phyloP scores from a whole-genome alignment of 1,140 invertebrate species.

The Bombus picipes region DNA sequence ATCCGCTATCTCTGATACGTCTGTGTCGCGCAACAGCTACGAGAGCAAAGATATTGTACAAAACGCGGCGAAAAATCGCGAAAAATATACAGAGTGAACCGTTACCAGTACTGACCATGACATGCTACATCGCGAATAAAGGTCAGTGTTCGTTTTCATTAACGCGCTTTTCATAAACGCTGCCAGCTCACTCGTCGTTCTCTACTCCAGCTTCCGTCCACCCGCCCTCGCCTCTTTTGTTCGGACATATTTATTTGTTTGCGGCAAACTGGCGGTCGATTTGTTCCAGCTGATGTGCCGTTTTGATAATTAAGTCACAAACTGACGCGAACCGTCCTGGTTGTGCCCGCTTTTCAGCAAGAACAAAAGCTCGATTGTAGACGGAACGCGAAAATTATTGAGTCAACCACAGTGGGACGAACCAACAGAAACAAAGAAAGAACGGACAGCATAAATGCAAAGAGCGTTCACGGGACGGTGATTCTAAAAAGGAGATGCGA shows the following conservation, averaged over 20 bases:
- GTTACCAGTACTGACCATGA: background rate
- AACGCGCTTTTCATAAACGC: slow-evolving; percentile 8
- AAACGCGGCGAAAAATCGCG: background rate
- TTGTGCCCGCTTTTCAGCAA: background rate
- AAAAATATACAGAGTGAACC: no score
- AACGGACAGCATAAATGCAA: background rate
- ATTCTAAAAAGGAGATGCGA: background rate
- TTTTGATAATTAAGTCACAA: slow-evolving; percentile 2
- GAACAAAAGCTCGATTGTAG: background rate
- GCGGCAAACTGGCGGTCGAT: background rate
- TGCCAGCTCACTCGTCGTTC: background rate
- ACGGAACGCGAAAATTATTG: slow-evolving; percentile 16
- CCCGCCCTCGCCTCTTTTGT: background rate
- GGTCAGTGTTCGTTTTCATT: slow-evolving; percentile 14
- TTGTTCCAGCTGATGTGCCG: background rate
- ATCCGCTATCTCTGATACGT: no score
- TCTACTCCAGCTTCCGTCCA: background rate
- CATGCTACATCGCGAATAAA: background rate
- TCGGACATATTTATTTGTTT: background rate
- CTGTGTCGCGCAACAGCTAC: no score
- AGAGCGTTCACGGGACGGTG: slow-evolving; percentile 4
- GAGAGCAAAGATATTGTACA: background rate
- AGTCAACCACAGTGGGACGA: background rate
- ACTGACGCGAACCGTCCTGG: no score
- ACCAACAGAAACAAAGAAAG: background rate